These are phyloP conservation scores for Drosophila nr. perissopoda DNA, from an alignment of 2,888 invertebrate species.

Conservation along the genomic window DNA sequence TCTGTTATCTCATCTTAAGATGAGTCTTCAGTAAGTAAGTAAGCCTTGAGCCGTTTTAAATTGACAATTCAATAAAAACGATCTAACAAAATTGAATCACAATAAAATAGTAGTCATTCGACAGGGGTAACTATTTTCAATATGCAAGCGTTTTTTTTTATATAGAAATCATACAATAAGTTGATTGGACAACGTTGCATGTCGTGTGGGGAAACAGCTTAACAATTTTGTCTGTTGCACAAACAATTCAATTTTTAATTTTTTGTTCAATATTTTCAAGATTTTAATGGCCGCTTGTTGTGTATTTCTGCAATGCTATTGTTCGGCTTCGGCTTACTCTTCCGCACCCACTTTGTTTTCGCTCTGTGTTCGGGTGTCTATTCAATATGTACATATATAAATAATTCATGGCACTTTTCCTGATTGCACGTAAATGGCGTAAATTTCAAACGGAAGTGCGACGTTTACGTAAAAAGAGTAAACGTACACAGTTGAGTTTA, in stretches of 20 bases:
- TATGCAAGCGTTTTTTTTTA: neutral
- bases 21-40: no score
- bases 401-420: constrained; percentile 76
- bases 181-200: constrained; percentile 1
- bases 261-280: constrained; percentile 39
- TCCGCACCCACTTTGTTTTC: constrained; percentile 6
- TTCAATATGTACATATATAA: constrained; percentile 56
- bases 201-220: neutral
- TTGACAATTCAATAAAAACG: neutral
- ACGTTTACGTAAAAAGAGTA: constrained; percentile 16
- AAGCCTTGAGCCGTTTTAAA: neutral
- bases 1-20: neutral
- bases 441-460: constrained; percentile 71
- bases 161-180: neutral
- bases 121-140: neutral
- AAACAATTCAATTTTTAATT: neutral
- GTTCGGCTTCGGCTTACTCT: constrained; percentile 36
- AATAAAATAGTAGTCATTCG: neutral
- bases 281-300: constrained; percentile 24
- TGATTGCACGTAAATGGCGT: constrained; percentile 78
- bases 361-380: constrained; percentile 13
- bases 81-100: neutral
- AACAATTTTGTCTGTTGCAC: constrained; percentile 6
- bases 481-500: neutral
- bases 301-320: constrained; percentile 29